phyloP scores from a whole-genome alignment of 1,140 invertebrate species.

The Lutraria rhynchaena region DNA sequence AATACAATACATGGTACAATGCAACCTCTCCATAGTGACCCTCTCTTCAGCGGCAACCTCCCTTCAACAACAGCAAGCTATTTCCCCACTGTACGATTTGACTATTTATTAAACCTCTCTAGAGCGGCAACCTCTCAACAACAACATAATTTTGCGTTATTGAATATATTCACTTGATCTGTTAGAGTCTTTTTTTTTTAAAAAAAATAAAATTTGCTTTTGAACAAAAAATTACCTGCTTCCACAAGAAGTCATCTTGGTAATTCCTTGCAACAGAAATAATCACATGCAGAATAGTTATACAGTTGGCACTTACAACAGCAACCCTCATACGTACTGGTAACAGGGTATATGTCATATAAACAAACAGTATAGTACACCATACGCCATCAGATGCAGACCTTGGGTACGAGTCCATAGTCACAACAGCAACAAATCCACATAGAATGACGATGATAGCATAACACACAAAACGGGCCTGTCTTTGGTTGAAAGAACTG shows the following conservation, averaged over 20 bases:
- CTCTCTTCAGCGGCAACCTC: too few relatives aligned
- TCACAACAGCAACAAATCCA: conserved; percentile 85
- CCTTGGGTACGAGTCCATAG: conserved; percentile 80
- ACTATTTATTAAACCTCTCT: too few relatives aligned
- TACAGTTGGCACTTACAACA: conserved; percentile 87
- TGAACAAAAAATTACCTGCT: conserved; percentile 81
- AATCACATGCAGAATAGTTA: conserved; percentile 87
- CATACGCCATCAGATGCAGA: conserved; percentile 85
- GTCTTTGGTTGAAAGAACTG: conserved; percentile 93
- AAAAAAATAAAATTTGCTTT: too few relatives aligned
- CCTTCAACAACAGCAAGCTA: too few relatives aligned
- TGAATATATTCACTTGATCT: too few relatives aligned
- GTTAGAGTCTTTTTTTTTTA: too few relatives aligned
- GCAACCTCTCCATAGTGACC: too few relatives aligned
- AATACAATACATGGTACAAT: too few relatives aligned
- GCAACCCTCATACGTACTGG: conserved; percentile 91
- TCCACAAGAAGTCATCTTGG: conserved; percentile 75
- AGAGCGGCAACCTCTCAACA: too few relatives aligned
- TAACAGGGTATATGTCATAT: conserved; percentile 93
- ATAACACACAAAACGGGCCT: conserved; percentile 91
- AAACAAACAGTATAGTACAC: conserved; percentile 90
- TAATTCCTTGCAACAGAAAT: conserved; percentile 78
- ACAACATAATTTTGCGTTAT: too few relatives aligned
- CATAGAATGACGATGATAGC: conserved; percentile 89
- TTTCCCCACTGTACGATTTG: too few relatives aligned